Percentiles rank a stretch among this genome's conserved stretches.
These are phyloP conservation scores for Trichonephila clavipes DNA, from an alignment of 1,140 invertebrate species.

Conservation along the genomic window DNA sequence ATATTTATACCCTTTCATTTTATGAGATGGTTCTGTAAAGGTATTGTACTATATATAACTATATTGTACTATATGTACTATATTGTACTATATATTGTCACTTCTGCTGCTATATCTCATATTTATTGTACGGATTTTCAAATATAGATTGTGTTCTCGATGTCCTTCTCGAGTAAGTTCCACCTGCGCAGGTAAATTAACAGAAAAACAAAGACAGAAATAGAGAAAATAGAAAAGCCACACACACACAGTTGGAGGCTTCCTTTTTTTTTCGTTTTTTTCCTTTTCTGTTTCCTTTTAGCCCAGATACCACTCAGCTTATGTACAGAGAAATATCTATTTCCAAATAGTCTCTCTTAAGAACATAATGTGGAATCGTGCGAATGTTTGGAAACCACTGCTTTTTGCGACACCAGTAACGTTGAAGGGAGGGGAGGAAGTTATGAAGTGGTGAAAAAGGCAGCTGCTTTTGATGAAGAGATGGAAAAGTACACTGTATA, in stretches of 20 bases:
- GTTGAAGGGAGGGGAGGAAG: background rate
- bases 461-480: constrained; percentile 46
- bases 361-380: constrained; percentile 24
- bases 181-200: background rate
- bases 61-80: no score
- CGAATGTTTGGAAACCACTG: constrained; percentile 39
- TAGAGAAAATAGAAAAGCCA: background rate
- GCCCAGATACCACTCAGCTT: background rate
- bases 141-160: no score
- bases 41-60: no score
- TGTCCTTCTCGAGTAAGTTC: background rate
- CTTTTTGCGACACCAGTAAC: background rate
- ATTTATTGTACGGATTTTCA: no score
- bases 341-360: background rate
- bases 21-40: no score
- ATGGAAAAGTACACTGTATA: background rate
- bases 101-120: no score
- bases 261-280: background rate
- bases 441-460: constrained; percentile 39
- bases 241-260: background rate
- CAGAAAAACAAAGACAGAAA: background rate
- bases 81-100: no score
- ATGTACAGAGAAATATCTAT: background rate
- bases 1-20: no score
- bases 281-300: background rate